Base-by-base conservation (phyloP, 2,888 invertebrate genomes). In the Mongoloraphidia duomilia region DNA sequence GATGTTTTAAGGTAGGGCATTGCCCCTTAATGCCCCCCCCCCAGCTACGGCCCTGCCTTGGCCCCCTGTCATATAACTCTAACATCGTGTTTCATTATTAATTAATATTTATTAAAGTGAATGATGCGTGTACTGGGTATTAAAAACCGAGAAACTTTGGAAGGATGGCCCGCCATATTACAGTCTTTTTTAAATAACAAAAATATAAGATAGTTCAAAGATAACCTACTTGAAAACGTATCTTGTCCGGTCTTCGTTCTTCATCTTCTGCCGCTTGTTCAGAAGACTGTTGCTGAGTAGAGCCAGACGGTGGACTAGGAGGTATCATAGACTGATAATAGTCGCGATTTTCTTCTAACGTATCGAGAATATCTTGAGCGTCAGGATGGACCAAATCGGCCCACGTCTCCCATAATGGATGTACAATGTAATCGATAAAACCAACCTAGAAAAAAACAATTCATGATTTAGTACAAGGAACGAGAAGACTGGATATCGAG, bases 341-440 rank as follows among this genome's bases (percentile, higher is more conserved):
- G 72, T 96, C 94, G 59, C 98, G 80, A 71, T 98, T 98, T 72
- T 97, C 94, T 70, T 98, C 97, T 61, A 98, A 76, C 45, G 92
- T 94, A 70, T 97, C 96, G 56, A 98, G 76, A 61, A 98, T 97
- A 58, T 94, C 90, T 72, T 97, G 96, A 45, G 97, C 97, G 66
- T 98, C 97, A 3, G 98, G 97, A 70, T 96, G 95, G 44, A 98
- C 97, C 55, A 98, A 76, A 68, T 98, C 97, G 10, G 94, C 96
- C 98, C 98, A 98, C 47, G 97, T 97, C 71, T 98, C 98, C 94
- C 96, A 99, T 53, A 99, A 73, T 2, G 98, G 98, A 72, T 98
- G 97, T 39, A 97, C 97, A 65, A 98, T 98, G 71, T 96, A 98
- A 74, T 98, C 97, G 66, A 98, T 98, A 69, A 98, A 98, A 60